Evolutionary conservation across 2,113 vertebrate genomes (phyloP).

Genomic region (Dipodomys stephensi): DNA sequence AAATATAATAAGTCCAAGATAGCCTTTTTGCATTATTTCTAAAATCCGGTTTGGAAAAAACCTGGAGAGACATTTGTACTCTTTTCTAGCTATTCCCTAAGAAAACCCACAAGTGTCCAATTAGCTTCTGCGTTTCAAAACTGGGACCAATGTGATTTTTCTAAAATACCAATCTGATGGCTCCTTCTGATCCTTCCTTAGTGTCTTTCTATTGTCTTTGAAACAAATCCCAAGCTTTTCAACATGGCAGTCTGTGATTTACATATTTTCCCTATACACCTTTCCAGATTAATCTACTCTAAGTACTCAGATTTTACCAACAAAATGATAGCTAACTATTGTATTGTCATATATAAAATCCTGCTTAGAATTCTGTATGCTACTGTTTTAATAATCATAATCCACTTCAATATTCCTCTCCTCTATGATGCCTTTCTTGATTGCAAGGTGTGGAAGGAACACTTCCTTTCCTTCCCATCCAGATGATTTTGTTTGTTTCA

Average conservation of each 20-base stretch:
- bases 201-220: constrained; percentile 18
- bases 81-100: neutral
- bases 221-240: constrained; percentile 1
- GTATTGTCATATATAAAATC: neutral
- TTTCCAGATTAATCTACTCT: neutral
- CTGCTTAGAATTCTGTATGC: constrained; percentile 14
- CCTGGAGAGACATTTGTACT: neutral
- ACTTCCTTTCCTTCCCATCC: neutral
- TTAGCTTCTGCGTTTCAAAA: neutral
- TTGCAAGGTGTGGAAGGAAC: neutral
- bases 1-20: neutral
- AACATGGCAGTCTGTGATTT: neutral
- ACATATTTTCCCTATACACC: neutral
- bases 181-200: neutral
- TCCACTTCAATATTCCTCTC: neutral
- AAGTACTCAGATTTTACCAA: neutral
- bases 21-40: neutral
- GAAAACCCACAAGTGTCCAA: neutral
- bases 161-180: neutral
- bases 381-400: neutral
- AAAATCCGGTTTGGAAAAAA: constrained; percentile 41
- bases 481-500: neutral
- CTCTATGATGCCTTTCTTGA: neutral
- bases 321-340: neutral
- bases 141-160: neutral